Evolutionary conservation across 2,113 vertebrate genomes (phyloP), one percentile per base, ranked within the genome.

Genomic region (Speoplatyrhinus poulsoni): DNA sequence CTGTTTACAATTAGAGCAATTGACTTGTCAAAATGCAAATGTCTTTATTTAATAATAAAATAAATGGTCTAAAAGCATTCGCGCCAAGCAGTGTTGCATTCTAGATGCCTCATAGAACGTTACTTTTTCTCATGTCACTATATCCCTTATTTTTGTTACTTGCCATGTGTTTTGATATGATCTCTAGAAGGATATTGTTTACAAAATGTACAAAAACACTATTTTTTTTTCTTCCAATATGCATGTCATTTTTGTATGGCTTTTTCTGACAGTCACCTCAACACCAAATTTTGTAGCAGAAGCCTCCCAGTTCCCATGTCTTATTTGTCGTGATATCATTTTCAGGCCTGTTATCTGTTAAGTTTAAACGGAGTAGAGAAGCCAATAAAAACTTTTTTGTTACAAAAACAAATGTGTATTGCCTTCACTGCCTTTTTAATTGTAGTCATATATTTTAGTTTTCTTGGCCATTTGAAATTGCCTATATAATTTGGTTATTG

Each of bases 131-230:
- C 88, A 82, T 88, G 79, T 76, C 58, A 36, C 80, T 90, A 86
- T 89, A 87, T 86, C 86, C 82, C 77, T 87, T 90, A 85, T 90
- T 92, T 92, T 92, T 93, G 87, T 91, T 93, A 89, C 82, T 90
- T 90, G 90, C 91, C 91, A 92, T 86, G 89, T 92, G 90, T 94
- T 92, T 93, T 94, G 86, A 90, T 93, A 91, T 91, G 89, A 91
- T 91, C 90, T 91, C 79, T 93, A 92, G 91, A 91, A 92, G 91
- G 88, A 92, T 86, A 89, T 91, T 93, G 93, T 94, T 94, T 94
- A 94, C 93, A 94, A 87, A 91, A 93, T 92, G 89, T 94, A 91
- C 91, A 93, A 93, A 92, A 93, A 94, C 92, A 93, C 93, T 94
- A 94, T 69, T 54, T 69, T 81, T 71, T 70, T 62, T 63, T 75